A percentile compares a stretch with the other conserved stretches of the same genome.
Evolutionary conservation across 2,888 invertebrate species (phyloP).

Genomic region (Eilema depressum): DNA sequence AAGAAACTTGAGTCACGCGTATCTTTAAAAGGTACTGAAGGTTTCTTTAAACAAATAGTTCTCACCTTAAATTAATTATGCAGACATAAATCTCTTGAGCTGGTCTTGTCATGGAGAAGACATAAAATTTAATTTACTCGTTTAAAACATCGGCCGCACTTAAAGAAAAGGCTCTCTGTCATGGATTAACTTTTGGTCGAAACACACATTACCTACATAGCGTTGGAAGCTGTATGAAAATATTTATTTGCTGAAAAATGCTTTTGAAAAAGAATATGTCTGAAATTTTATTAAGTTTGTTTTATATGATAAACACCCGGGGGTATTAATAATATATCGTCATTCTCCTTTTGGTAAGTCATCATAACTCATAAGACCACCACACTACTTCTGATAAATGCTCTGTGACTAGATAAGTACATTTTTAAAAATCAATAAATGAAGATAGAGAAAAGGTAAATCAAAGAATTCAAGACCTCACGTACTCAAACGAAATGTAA

Average conservation of each 20-base stretch:
- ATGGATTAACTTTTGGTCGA: slow-evolving; percentile 25
- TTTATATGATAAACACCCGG: no score
- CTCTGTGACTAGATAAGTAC: no score
- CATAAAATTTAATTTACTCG: slow-evolving; percentile 35
- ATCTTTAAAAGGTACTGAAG: slow-evolving; percentile 30
- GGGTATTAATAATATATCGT: no score
- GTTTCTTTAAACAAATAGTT: slow-evolving; percentile 37
- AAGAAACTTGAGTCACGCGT: slow-evolving; percentile 13
- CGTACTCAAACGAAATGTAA: no score
- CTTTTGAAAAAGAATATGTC: neutral
- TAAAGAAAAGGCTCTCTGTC: slow-evolving; percentile 20
- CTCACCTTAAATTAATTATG: slow-evolving; percentile 39
- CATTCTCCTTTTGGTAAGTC: no score
- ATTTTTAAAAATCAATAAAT: no score
- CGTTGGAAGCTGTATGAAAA: neutral
- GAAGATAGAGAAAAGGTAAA: no score
- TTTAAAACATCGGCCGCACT: slow-evolving; percentile 33
- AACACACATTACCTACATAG: neutral
- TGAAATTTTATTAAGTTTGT: no score
- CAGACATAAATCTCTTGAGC: slow-evolving; percentile 32
- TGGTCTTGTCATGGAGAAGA: slow-evolving; percentile 40
- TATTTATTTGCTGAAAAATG: neutral
- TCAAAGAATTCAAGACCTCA: no score
- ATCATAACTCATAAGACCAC: no score
- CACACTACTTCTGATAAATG: no score